A percentile compares a stretch with the other conserved stretches of the same genome.
Evolutionary conservation across 2,797 vertebrate genomes (phyloP).

Genomic region (Coluber constrictor): DNA sequence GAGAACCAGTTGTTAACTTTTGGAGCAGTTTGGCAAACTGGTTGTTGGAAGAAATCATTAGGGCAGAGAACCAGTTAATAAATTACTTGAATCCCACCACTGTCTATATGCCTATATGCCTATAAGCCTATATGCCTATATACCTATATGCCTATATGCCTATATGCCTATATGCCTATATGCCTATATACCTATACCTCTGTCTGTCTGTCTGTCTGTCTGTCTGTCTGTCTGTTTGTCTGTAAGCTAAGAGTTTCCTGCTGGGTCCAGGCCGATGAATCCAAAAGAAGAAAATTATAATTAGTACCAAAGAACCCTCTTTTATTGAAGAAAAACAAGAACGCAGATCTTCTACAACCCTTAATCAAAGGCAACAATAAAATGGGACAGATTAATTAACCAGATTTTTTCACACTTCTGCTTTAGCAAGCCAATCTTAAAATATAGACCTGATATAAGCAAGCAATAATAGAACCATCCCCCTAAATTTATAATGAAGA

Average conservation of each 20-base stretch:
- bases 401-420: slow-evolving; percentile 38
- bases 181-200: too few relatives aligned
- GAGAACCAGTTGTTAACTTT: too few relatives aligned
- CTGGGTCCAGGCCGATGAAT: slow-evolving; percentile 45
- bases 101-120: too few relatives aligned
- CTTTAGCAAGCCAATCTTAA: slow-evolving; percentile 41
- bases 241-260: slow-evolving; percentile 38
- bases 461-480: background rate
- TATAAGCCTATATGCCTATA: too few relatives aligned
- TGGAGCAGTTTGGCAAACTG: too few relatives aligned
- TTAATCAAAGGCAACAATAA: slow-evolving; percentile 52
- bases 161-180: too few relatives aligned
- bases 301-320: slow-evolving; percentile 27
- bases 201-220: background rate
- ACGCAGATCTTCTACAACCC: slow-evolving; percentile 41
- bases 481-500: slow-evolving; percentile 39
- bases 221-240: background rate
- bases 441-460: slow-evolving; percentile 41
- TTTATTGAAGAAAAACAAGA: slow-evolving; percentile 50
- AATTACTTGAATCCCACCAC: too few relatives aligned
- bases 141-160: too few relatives aligned
- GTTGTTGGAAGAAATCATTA: too few relatives aligned
- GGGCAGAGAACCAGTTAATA: too few relatives aligned
- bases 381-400: slow-evolving; percentile 55
- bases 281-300: slow-evolving; percentile 41